Evolutionary conservation across 2,113 vertebrate genomes (phyloP).

Genomic region (Phoxinus phoxinus): DNA sequence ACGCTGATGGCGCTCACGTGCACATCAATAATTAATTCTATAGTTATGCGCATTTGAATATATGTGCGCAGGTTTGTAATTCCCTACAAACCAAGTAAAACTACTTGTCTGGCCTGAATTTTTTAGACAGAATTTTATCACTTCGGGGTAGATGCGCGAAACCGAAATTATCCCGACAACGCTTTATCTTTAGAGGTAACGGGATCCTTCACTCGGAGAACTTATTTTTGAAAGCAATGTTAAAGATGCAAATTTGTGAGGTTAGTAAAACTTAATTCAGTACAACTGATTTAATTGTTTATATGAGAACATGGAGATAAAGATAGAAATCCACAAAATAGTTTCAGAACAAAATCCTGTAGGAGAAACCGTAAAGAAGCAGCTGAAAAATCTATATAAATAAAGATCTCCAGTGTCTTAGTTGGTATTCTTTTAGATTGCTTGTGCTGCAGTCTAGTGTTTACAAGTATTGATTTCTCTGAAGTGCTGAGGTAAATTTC

Average conservation of each 20-base stretch:
- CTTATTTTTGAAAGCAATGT: neutral
- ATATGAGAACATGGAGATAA: neutral
- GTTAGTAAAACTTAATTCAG: neutral
- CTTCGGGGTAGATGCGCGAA: too few species aligned
- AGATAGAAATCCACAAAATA: neutral
- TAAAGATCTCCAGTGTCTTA: neutral
- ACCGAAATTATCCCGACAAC: too few species aligned
- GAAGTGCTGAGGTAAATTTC: conserved; percentile 23
- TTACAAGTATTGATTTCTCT: conserved; percentile 36
- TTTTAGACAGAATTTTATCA: too few species aligned
- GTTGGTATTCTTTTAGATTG: neutral
- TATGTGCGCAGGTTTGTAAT: too few species aligned
- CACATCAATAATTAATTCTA: too few species aligned
- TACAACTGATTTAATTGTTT: neutral
- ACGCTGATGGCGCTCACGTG: too few species aligned
- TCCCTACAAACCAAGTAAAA: too few species aligned
- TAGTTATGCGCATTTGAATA: too few species aligned
- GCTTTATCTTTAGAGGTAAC: too few species aligned
- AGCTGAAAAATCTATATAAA: neutral
- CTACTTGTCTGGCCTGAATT: too few species aligned
- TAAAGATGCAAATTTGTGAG: neutral
- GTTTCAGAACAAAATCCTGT: neutral
- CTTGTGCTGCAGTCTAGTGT: neutral
- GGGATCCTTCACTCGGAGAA: too few species aligned
- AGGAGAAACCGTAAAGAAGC: neutral